Evolutionary conservation across 2,888 invertebrate species (phyloP).

Genomic region (Panzeria rudis): DNA sequence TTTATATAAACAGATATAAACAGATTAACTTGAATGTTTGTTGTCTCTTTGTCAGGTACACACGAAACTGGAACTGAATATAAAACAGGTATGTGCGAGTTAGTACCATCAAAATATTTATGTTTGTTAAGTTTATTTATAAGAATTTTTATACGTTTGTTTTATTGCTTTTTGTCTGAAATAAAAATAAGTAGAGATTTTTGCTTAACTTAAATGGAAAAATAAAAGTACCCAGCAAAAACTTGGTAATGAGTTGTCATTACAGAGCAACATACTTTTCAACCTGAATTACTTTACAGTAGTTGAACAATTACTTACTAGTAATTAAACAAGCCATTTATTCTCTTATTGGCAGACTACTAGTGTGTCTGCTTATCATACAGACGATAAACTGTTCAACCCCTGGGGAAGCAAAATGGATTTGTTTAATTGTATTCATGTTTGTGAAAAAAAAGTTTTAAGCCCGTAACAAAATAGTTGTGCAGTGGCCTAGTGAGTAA

Average conservation of each 20-base stretch:
- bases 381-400: no score
- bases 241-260: no score
- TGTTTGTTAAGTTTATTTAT: conserved; percentile 3
- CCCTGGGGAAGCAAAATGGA: no score
- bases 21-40: conserved; percentile 5
- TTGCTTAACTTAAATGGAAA: conserved; percentile 3
- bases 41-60: background rate
- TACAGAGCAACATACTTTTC: no score
- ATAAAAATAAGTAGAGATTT: background rate
- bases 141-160: background rate
- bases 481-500: no score
- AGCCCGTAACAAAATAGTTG: no score
- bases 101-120: background rate
- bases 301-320: no score
- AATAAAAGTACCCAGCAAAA: background rate
- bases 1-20: background rate
- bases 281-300: no score
- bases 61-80: background rate
- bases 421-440: no score
- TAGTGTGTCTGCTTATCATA: no score
- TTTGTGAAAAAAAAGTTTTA: no score
- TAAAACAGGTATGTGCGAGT: conserved; percentile 1
- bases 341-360: background rate
- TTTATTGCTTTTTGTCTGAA: background rate
- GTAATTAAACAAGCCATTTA: no score